Evolutionary conservation across 2,888 invertebrate genomes (phyloP).

Genomic region (Parascotia fuliginaria): DNA sequence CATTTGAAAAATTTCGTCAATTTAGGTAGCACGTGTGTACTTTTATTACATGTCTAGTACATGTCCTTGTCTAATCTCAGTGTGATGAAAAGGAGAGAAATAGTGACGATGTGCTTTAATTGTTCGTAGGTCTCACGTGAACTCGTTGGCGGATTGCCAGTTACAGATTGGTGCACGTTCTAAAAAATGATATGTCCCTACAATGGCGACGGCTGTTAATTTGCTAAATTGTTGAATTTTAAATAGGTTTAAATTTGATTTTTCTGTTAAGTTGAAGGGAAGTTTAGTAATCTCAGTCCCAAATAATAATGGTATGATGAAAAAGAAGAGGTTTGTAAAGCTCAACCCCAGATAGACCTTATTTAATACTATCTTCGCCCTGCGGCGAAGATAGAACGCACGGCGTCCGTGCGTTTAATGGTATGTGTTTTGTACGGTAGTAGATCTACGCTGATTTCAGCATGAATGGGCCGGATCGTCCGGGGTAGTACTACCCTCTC

Average conservation of each 20-base stretch:
- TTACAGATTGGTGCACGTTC: constrained; percentile 20
- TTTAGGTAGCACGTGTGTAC: constrained; percentile 16
- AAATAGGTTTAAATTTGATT: not conserved
- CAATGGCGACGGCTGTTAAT: constrained; percentile 14
- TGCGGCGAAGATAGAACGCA: too few relatives aligned
- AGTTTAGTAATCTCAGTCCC: not conserved
- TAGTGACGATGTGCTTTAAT: constrained; percentile 25
- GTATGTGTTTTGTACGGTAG: too few relatives aligned
- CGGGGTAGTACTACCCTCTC: too few relatives aligned
- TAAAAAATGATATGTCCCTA: constrained; percentile 31
- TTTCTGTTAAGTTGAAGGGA: not conserved
- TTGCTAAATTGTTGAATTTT: constrained; percentile 18
- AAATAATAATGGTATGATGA: too few relatives aligned
- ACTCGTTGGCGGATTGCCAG: constrained; percentile 37
- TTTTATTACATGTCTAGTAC: constrained; percentile 20
- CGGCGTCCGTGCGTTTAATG: too few relatives aligned
- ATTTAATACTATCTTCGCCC: too few relatives aligned
- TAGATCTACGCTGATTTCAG: too few relatives aligned
- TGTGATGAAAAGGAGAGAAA: constrained; percentile 14
- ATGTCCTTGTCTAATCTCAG: constrained; percentile 21
- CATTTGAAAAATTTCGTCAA: constrained; percentile 22
- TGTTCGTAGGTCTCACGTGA: constrained; percentile 26
- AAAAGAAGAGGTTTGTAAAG: too few relatives aligned
- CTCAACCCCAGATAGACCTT: too few relatives aligned
- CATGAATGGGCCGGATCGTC: too few relatives aligned